A percentile compares a stretch with the other conserved stretches of the same genome.
These are phyloP conservation scores for Poecilia gillii DNA, from an alignment of 2,797 vertebrate species.

Conservation along the genomic window DNA sequence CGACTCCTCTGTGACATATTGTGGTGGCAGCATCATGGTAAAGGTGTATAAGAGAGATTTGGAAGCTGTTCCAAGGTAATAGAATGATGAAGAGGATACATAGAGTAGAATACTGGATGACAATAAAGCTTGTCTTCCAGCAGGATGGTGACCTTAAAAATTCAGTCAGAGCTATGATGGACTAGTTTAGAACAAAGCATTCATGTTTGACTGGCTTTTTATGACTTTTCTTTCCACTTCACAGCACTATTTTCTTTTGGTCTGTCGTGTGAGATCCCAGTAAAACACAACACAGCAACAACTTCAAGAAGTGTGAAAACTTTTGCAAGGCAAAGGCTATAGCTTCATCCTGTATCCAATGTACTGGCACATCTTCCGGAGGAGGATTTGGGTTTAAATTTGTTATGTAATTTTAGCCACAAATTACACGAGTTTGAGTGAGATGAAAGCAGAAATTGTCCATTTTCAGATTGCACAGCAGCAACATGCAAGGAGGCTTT, in stretches of 20 bases:
- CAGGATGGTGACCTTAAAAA: not conserved
- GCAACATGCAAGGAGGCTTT: conserved; percentile 41
- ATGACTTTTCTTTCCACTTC: not conserved
- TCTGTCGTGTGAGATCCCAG: not conserved
- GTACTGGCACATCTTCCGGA: conserved; percentile 38
- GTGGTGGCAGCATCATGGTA: not conserved
- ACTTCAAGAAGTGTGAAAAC: not conserved
- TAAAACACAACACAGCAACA: not conserved
- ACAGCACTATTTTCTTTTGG: not conserved
- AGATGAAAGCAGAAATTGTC: conserved; percentile 7
- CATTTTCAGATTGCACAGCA: conserved; percentile 6
- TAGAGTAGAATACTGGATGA: not conserved
- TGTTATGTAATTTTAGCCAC: conserved; percentile 45
- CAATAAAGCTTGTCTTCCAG: not conserved
- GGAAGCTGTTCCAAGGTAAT: not conserved
- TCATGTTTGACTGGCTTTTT: not conserved
- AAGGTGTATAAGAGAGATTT: not conserved
- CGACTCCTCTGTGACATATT: not conserved
- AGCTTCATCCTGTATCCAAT: conserved; percentile 45
- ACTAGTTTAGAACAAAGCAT: not conserved
- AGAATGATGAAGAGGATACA: not conserved
- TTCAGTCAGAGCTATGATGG: not conserved
- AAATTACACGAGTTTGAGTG: conserved; percentile 18
- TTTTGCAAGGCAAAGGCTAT: conserved; percentile 15
- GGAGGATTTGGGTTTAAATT: conserved; percentile 22